Evolutionary conservation across 2,888 invertebrate species (phyloP), one percentile per base, ranked within the genome.

Genomic region (Muscina levida): DNA sequence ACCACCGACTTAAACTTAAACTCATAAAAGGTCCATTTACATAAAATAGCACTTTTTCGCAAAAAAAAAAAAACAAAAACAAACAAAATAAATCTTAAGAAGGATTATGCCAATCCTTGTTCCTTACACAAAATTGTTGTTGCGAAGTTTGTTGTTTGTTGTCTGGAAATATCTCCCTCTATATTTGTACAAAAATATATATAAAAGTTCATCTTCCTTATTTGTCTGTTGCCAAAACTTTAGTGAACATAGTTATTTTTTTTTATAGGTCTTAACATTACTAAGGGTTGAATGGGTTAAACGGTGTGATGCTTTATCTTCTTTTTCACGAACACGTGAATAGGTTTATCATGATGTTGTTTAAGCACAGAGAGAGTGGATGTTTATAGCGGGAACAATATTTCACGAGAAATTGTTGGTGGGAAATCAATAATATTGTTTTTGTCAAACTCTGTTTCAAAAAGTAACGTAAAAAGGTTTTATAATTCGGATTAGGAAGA

Each of bases 21-120:
- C 77, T 75, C 74, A 72, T 75, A 81, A 77, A 81, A 81, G 74
- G 72, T 81, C 72, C 72, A 81, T 81, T 77, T 81, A 68, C 77
- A 81, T 77, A 81, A 81, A 81, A 81, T 68, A 77, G 72, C 77
- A 81, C 81, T 81, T 74, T 74, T 46, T 48, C 26, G 10, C 22
- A 17, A 66, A 46, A 66, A 65, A 46, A 31, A 3, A 31, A n/a
- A 76, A 17, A 15, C 77, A 68, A 77, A 65, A 46, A 31, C 31
- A 31, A n/a, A 76, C 24, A 15, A 81, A 68, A 77, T 81, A 77
- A 81, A 81, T 81, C 77, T 77, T 57, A 77, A 75, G 31, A 75
- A 77, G 81, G 77, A 81, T 81, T 77, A 77, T 62, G 62, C 37
- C 77, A 72, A 68, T 72, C 42, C 72, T 75, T 72, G 44, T 75